phyloP scores from a whole-genome alignment of 1,140 invertebrate genomes.

The Chlorops oryzae region DNA sequence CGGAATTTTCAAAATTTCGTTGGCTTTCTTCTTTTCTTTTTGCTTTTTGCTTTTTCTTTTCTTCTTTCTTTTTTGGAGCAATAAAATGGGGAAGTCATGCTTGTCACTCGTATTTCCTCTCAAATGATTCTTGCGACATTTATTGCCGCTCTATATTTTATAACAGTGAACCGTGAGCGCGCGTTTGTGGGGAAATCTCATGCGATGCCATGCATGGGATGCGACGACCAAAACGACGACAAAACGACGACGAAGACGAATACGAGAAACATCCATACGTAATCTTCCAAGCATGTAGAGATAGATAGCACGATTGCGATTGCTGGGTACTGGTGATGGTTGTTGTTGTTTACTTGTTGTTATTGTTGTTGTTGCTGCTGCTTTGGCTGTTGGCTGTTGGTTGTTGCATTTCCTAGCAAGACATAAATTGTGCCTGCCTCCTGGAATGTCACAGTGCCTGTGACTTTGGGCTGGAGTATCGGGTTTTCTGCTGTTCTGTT shows the following conservation, averaged over 20 bases:
- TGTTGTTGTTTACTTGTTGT: conserved; percentile 8
- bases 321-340: background rate
- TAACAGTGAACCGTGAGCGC: conserved; percentile 19
- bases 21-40: background rate
- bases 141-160: conserved; percentile 46
- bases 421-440: conserved; percentile 16
- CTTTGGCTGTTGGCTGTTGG: background rate
- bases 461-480: conserved; percentile 20
- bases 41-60: conserved; percentile 10
- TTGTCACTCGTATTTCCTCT: conserved; percentile 45
- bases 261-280: background rate
- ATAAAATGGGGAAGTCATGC: conserved; percentile 43
- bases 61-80: too few relatives aligned
- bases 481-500: conserved; percentile 16
- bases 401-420: conserved; percentile 30
- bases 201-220: too few relatives aligned
- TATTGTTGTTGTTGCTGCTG: background rate
- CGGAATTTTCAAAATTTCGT: background rate
- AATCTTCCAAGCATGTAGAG: too few relatives aligned
- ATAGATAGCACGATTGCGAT: conserved; percentile 4
- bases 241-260: background rate
- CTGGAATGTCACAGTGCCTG: conserved; percentile 20
- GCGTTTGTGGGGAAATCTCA: too few relatives aligned
- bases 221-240: conserved; percentile 13
- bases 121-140: conserved; percentile 48